These are phyloP conservation scores for Typhlichthys subterraneus DNA, from an alignment of 2,797 vertebrate genomes.

Conservation along the genomic window DNA sequence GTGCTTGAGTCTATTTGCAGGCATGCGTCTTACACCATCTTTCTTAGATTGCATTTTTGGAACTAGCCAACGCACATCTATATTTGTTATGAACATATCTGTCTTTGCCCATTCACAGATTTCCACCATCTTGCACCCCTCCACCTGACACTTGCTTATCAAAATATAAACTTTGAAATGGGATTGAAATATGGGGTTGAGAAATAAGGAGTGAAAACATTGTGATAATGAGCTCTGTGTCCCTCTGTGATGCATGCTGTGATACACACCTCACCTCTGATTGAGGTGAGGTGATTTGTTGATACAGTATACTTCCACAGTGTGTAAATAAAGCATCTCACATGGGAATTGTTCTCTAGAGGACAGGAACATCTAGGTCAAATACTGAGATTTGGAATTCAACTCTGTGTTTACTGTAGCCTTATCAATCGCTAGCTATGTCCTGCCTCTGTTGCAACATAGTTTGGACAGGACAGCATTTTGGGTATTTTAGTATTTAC, in stretches of 20 bases:
- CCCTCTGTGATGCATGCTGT: not conserved
- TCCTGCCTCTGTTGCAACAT: not conserved
- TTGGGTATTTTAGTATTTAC: not conserved
- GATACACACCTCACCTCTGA: not conserved
- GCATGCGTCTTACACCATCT: slow-evolving; percentile 24
- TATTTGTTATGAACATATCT: slow-evolving; percentile 38
- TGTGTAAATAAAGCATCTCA: not conserved
- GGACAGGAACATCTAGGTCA: not conserved
- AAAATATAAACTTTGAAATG: too few relatives aligned
- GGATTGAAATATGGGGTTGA: too few relatives aligned
- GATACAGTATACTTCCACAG: not conserved
- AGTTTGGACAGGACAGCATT: not conserved
- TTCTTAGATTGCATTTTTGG: slow-evolving; percentile 50
- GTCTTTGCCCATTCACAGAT: not conserved
- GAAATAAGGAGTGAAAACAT: too few relatives aligned
- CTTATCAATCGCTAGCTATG: not conserved
- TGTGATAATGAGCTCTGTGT: not conserved
- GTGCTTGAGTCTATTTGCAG: not conserved
- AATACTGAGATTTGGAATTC: slow-evolving; percentile 10
- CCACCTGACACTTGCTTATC: too few relatives aligned
- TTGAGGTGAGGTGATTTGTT: not conserved
- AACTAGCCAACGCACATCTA: slow-evolving; percentile 22
- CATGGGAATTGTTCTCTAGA: slow-evolving; percentile 14
- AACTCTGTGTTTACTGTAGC: slow-evolving; percentile 12
- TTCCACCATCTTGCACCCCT: too few relatives aligned